Percentiles rank a stretch among this genome's conserved stretches.
phyloP scores from a whole-genome alignment of 2,797 vertebrate genomes.

The Channa striata region DNA sequence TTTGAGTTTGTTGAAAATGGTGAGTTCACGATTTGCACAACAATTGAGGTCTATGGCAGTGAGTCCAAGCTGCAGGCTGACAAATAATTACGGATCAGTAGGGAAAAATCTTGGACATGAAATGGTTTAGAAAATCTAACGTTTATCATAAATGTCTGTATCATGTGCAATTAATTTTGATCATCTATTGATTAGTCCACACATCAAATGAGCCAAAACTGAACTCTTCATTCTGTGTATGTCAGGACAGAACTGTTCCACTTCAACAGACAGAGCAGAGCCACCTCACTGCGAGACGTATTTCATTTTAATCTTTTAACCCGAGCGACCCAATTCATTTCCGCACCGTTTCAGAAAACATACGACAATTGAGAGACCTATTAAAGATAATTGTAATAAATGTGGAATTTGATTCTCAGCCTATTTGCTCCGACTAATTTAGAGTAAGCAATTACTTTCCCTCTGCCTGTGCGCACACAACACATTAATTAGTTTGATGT shows the following conservation, averaged over 20 bases:
- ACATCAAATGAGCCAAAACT: too few species aligned
- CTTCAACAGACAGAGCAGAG: slow-evolving; percentile 9
- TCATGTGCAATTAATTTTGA: too few species aligned
- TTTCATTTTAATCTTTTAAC: slow-evolving; percentile 74
- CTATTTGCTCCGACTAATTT: slow-evolving; percentile 73
- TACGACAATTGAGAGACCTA: slow-evolving; percentile 62
- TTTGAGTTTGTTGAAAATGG: too few species aligned
- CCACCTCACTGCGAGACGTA: slow-evolving; percentile 46
- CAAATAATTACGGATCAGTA: too few species aligned
- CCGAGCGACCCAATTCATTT: slow-evolving; percentile 63
- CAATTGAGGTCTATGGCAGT: too few species aligned
- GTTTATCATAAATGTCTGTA: too few species aligned
- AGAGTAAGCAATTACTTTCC: slow-evolving; percentile 72
- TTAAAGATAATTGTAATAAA: slow-evolving; percentile 77
- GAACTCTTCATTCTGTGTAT: not conserved
- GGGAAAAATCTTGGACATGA: too few species aligned
- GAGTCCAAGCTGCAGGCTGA: too few species aligned
- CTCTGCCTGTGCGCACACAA: slow-evolving; percentile 47
- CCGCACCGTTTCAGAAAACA: slow-evolving; percentile 64
- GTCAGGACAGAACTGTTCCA: slow-evolving; percentile 18
- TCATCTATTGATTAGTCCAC: too few species aligned
- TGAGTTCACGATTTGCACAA: too few species aligned
- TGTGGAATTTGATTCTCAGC: slow-evolving; percentile 71
- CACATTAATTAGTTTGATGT: slow-evolving; percentile 53
- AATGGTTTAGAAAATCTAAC: too few species aligned